These are phyloP conservation scores for Sinocyclocheilus rhinocerous DNA, from an alignment of 2,113 vertebrate species.

Conservation along the genomic window DNA sequence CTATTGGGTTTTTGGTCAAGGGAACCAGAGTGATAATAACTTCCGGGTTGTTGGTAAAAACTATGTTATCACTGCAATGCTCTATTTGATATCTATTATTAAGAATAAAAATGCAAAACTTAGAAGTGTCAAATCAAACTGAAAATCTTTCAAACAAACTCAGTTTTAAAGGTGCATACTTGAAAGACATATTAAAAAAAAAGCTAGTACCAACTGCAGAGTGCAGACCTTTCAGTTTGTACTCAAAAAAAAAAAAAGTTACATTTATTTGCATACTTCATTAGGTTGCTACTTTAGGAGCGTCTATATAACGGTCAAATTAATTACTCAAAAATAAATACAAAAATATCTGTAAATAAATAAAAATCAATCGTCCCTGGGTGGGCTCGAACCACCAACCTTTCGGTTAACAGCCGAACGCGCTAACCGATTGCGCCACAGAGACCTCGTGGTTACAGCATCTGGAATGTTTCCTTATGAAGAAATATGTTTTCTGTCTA, in stretches of 20 bases:
- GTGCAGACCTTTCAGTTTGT: not conserved
- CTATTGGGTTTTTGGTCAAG: not conserved
- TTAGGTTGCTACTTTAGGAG: not conserved
- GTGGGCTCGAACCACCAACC: conserved; percentile 68
- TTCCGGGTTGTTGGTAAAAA: not conserved
- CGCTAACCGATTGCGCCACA: conserved; percentile 66
- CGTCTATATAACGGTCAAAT: not conserved
- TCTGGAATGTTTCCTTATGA: not conserved
- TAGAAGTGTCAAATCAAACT: not conserved
- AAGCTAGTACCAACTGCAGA: not conserved
- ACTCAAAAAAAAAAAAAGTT: not conserved
- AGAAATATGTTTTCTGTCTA: not conserved
- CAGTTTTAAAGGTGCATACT: not conserved
- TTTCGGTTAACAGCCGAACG: conserved; percentile 68
- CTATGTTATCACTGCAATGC: not conserved
- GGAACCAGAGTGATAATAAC: not conserved
- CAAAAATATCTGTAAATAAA: not conserved
- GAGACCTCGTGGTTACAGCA: conserved; percentile 22
- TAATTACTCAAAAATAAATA: not conserved
- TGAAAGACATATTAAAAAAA: not conserved
- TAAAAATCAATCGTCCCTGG: conserved; percentile 49
- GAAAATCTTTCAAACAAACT: not conserved
- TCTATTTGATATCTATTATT: not conserved
- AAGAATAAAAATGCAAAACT: not conserved
- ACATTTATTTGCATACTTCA: not conserved